These are phyloP conservation scores for Tapirus terrestris DNA, from an alignment of 2,113 vertebrate genomes.

Conservation along the genomic window DNA sequence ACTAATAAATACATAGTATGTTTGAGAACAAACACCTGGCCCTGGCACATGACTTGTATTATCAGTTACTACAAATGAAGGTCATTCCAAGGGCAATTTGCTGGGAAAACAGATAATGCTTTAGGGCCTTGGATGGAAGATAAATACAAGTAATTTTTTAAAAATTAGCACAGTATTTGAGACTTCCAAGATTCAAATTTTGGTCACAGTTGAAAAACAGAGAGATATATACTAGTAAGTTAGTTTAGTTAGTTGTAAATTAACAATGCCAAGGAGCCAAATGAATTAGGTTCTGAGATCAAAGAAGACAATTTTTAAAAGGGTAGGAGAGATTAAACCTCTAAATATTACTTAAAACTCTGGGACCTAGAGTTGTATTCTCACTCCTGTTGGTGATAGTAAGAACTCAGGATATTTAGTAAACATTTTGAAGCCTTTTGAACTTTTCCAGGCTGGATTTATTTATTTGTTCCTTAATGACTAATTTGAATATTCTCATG, in stretches of 20 bases:
- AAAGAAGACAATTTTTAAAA: neutral
- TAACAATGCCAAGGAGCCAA: neutral
- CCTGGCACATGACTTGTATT: neutral
- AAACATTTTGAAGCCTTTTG: neutral
- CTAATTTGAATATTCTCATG: neutral
- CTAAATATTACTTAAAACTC: neutral
- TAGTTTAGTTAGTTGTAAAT: conserved; percentile 9
- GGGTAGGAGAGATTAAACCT: neutral
- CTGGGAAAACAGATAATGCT: neutral
- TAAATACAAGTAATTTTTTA: neutral
- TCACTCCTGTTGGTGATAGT: neutral
- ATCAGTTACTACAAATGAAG: neutral
- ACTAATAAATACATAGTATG: neutral
- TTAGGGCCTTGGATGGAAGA: neutral
- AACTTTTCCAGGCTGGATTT: neutral
- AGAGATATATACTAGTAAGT: neutral
- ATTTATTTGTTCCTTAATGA: neutral
- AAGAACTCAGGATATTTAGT: neutral
- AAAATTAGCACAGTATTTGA: neutral
- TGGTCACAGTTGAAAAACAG: neutral
- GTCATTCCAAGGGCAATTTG: conserved; percentile 37
- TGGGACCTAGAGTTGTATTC: neutral
- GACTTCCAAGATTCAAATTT: conserved; percentile 22
- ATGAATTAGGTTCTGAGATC: neutral
- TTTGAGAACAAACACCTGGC: conserved; percentile 22